Evolutionary conservation across 1,140 invertebrate genomes (phyloP), one percentile per base, ranked within the genome.

Genomic region (Polyergus mexicanus): DNA sequence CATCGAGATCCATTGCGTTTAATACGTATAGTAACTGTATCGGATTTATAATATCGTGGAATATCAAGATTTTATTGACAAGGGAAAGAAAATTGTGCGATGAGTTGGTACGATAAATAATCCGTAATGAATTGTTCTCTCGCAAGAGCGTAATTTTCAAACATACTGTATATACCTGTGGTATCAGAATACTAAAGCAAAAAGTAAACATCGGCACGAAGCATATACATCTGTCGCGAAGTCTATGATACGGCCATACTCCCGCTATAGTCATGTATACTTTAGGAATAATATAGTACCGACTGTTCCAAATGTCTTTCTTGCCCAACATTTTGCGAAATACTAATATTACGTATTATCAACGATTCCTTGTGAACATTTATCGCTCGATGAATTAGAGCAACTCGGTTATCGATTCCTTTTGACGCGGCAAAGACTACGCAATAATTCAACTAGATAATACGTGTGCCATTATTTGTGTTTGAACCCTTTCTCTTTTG

Each of bases 291-390:
- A 11, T 32, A 5, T 78, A 78, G 5, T 66, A 68, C 3, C 63
- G 76, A 38, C 62, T 78, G 38, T 66, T 51, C 62, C 62, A 78
- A 54, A 68, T 54, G 63, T 78, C 60, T 68, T 78, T 78, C 44
- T 68, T 54, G 62, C 68, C 44, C 0, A n/a, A 51, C 62, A 78
- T 78, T 78, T 54, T 78, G 44, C n/a, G 4, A n/a, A 5, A 19
- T 28, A 68, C 41, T 44, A 66, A 28, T 51, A 51, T 66, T 66
- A 77, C 28, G 3, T 8, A n/a, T 19, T 35, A 66, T 66, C 62
- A 68, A n/a, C 76, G 22, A 78, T 78, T 66, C 38, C 41, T 62
- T 66, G 7, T 28, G n/a, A 11, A 63, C 41, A n/a, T 51, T 78
- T 54, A 13, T 68, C 62, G 28, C 19, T 2, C 62, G 16, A 11